Conservation (phyloP, 2,797 vertebrate genomes). For the Acrossocheilus wenchowensis region DNA sequence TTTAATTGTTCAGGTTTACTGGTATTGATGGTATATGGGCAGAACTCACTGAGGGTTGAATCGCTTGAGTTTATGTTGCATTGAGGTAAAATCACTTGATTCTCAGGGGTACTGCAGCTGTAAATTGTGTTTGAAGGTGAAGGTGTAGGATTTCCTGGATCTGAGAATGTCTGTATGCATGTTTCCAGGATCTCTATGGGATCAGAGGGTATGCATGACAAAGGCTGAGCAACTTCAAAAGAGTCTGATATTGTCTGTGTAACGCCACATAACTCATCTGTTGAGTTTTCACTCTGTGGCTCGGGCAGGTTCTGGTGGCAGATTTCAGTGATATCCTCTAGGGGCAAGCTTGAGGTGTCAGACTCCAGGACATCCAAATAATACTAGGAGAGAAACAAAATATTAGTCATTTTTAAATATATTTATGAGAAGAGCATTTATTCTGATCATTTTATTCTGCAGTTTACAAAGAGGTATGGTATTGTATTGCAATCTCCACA, state of each 20-base stretch:
- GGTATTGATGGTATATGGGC: not conserved
- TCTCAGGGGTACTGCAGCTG: not conserved
- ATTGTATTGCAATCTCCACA: not conserved
- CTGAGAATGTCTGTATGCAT: not conserved
- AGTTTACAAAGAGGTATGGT: not conserved
- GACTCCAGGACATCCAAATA: slow-evolving; percentile 53
- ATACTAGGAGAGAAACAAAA: slow-evolving; percentile 24
- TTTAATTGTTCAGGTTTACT: slow-evolving; percentile 10
- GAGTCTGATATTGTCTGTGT: slow-evolving; percentile 17
- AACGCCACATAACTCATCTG: not conserved
- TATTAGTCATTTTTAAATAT: not conserved
- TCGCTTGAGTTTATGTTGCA: not conserved
- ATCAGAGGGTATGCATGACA: not conserved
- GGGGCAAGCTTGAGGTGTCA: slow-evolving; percentile 1
- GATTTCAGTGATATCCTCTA: slow-evolving; percentile 14
- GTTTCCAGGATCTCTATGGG: slow-evolving; percentile 21
- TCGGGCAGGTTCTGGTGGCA: slow-evolving; percentile 4
- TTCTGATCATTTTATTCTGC: not conserved
- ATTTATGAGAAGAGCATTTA: not conserved
- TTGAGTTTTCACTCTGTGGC: slow-evolving; percentile 16
- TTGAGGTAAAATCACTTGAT: slow-evolving; percentile 26
- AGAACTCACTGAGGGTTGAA: not conserved
- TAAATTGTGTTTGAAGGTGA: slow-evolving; percentile 24
- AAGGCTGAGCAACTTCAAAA: slow-evolving; percentile 14
- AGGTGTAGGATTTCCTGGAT: not conserved